Base-by-base conservation (phyloP, 2,797 vertebrate species). In the Sparus aurata region DNA sequence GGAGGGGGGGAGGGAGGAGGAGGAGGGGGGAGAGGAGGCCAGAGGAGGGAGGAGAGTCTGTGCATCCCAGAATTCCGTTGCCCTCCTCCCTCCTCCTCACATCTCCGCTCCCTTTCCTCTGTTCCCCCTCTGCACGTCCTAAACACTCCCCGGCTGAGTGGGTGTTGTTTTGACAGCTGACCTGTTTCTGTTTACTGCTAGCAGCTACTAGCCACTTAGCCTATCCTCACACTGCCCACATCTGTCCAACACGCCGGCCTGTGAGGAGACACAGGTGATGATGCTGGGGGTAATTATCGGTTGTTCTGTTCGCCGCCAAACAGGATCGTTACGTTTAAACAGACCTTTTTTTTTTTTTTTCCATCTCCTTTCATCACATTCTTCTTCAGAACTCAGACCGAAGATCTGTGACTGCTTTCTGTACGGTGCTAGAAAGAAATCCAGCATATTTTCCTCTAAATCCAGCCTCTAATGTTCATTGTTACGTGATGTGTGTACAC, bases 101-200 rank as follows among this genome's bases (percentile, higher is more conserved):
- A 69, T 84, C 68, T 73, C 73, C 3, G 2, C 38, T 69, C 58
- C 79, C 57, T 70, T 34, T 46, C 55, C 27, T 73, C 52, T 22
- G 2, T 23, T 64, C 77, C 45, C 62, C 79, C 63, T 59, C 58
- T 46, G 38, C 54, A 18, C 64, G 59, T 82, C 53, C 46, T 64
- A n/a, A 78, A 63, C 6, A 1, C 68, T 75, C 47, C 68, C 34
- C 68, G 75, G 47, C 46, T 58, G 65, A 58, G 12, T 57, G 66
- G 1, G 13, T 80, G 72, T 68, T 90, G 89, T 89, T 90, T 89
- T 85, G 77, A 87, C 86, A 86, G 86, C 85, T 88, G 88, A 84
- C 49, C 74, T 78, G 73, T 75, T 88, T 77, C 62, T 63, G 69
- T 81, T 70, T 72, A 57, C 73, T n/a, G 41, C 63, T 2, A 41